Evolutionary conservation across 2,113 vertebrate species (phyloP).

Genomic region (Falco punctatus): DNA sequence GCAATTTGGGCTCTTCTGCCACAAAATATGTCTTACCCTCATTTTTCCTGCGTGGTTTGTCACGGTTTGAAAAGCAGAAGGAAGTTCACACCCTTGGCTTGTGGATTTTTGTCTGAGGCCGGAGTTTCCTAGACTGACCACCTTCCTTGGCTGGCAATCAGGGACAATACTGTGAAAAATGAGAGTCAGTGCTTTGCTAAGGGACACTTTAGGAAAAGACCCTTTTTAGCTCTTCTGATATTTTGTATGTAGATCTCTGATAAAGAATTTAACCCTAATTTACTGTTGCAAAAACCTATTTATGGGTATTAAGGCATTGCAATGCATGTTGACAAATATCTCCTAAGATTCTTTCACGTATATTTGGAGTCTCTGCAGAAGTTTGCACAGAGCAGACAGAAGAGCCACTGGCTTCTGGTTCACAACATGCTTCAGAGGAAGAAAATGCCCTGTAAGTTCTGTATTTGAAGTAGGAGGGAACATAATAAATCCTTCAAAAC

Average conservation of each 20-base stretch:
- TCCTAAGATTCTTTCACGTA: neutral
- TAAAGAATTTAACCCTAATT: neutral
- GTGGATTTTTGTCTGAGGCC: neutral
- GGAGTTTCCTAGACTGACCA: neutral
- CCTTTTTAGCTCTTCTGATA: neutral
- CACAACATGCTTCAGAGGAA: neutral
- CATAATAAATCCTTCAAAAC: neutral
- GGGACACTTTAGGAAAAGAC: neutral
- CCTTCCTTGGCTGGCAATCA: neutral
- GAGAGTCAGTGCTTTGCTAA: neutral
- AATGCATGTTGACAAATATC: neutral
- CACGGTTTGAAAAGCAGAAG: rapidly evolving
- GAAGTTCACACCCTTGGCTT: neutral
- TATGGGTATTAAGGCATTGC: neutral
- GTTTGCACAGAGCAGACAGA: neutral
- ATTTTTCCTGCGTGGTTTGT: rapidly evolving
- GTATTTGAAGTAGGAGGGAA: neutral
- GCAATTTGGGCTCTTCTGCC: neutral
- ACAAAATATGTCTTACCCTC: neutral
- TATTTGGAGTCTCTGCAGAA: neutral
- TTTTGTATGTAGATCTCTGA: neutral
- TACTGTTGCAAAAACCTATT: neutral
- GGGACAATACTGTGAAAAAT: neutral
- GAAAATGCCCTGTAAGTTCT: neutral
- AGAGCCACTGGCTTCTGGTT: neutral